Conservation (phyloP, 2,888 invertebrate species). For the Noctua janthina region DNA sequence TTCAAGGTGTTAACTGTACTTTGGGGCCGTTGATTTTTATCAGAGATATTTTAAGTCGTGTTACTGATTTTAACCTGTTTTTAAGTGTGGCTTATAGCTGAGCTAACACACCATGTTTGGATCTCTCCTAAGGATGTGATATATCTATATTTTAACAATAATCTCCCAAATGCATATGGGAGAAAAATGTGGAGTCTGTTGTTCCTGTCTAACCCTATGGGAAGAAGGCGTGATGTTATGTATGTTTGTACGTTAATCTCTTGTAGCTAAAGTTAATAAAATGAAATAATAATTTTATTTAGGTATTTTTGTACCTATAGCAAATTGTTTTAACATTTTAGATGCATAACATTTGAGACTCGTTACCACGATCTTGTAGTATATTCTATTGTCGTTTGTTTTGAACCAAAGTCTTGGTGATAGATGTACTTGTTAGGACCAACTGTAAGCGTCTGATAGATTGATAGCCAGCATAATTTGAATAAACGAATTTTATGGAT, state of each 20-base stretch:
- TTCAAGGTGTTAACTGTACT: slow-evolving; percentile 5
- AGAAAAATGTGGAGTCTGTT: slow-evolving; percentile 10
- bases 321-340: slow-evolving; percentile 40
- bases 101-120: slow-evolving; percentile 18
- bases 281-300: slow-evolving; percentile 53
- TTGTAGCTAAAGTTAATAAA: slow-evolving; percentile 34
- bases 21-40: slow-evolving; percentile 20
- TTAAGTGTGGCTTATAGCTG: slow-evolving; percentile 33
- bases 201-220: slow-evolving; percentile 19
- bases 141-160: slow-evolving; percentile 41
- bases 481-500: slow-evolving; percentile 19
- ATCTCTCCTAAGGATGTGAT: slow-evolving; percentile 59
- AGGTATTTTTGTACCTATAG: slow-evolving; percentile 54
- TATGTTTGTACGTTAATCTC: slow-evolving; percentile 38
- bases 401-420: slow-evolving; percentile 24
- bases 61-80: slow-evolving; percentile 43
- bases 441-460: slow-evolving; percentile 28
- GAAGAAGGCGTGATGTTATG: slow-evolving; percentile 16
- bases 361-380: slow-evolving; percentile 1
- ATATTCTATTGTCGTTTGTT: background rate
- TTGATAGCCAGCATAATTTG: slow-evolving; percentile 21
- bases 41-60: slow-evolving; percentile 23
- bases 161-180: slow-evolving; percentile 2
- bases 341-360: background rate
- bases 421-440: slow-evolving; percentile 49